phyloP scores from a whole-genome alignment of 64 coral and sea anemone genomes.

The Astreopora myriophthalma region DNA sequence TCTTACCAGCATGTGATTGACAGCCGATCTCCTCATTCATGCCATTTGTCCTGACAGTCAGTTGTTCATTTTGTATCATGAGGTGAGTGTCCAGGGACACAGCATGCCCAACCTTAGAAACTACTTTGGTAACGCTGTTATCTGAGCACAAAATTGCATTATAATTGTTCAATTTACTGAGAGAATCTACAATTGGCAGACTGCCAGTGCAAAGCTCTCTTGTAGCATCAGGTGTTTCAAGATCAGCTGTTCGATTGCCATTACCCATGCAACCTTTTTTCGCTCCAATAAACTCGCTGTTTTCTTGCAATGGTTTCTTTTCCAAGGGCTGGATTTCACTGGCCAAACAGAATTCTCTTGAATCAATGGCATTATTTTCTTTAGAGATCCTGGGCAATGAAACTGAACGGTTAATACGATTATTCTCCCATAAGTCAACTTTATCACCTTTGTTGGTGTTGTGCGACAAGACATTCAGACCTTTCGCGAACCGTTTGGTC shows the following conservation, averaged over 20 bases:
- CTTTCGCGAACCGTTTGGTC: conserved; percentile 7
- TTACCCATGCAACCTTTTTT: background rate
- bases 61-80: background rate
- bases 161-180: background rate
- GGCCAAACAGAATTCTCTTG: background rate
- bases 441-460: background rate
- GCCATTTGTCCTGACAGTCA: background rate
- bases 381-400: conserved; percentile 25
- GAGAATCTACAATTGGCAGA: background rate
- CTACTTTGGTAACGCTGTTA: background rate
- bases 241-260: background rate
- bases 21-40: background rate
- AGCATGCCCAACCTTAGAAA: conserved; percentile 25
- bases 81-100: conserved; percentile 63
- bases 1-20: background rate
- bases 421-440: background rate
- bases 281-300: background rate
- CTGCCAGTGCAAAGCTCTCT: background rate
- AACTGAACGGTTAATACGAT: conserved; percentile 5
- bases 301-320: background rate
- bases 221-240: background rate
- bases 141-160: background rate
- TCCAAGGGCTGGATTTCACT: background rate
- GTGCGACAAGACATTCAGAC: background rate
- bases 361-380: background rate